These are phyloP conservation scores for Bombus terrestris DNA, from an alignment of 1,140 invertebrate genomes.

Conservation along the genomic window DNA sequence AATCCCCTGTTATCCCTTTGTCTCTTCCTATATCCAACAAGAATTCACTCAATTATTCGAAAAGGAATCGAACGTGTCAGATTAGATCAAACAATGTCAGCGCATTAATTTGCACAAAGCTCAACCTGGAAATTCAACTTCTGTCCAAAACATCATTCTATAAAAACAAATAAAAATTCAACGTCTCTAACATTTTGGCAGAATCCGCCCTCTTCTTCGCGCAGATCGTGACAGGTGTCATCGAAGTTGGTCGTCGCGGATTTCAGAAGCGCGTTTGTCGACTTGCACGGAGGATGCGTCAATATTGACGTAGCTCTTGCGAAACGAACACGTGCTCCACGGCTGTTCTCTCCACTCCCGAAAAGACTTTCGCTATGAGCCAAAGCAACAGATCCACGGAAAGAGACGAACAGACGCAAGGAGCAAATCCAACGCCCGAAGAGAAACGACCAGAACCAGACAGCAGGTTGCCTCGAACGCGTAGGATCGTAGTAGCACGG, in stretches of 20 bases:
- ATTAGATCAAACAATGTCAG: no score
- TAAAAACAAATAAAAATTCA: neutral
- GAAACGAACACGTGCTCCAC: slow-evolving; percentile 60
- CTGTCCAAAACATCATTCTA: neutral
- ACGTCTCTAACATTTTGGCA: neutral
- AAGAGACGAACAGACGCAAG: slow-evolving; percentile 12
- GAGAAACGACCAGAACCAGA: neutral
- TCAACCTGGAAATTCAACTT: neutral
- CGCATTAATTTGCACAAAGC: no score
- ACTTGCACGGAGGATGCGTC: slow-evolving; percentile 70
- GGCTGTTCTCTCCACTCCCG: slow-evolving; percentile 60
- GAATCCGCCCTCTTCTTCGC: neutral
- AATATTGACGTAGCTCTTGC: slow-evolving; percentile 76
- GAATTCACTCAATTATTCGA: neutral
- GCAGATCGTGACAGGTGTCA: slow-evolving; percentile 45
- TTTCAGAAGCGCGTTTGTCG: slow-evolving; percentile 66
- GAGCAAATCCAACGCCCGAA: neutral
- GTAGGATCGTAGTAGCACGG: slow-evolving; percentile 54
- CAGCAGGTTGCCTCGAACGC: slow-evolving; percentile 23
- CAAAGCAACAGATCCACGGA: slow-evolving; percentile 49
- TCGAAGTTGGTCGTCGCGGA: slow-evolving; percentile 37
- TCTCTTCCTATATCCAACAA: neutral
- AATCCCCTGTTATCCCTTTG: neutral
- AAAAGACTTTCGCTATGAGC: slow-evolving; percentile 61
- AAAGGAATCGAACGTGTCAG: neutral